Evolutionary conservation across 2,113 vertebrate species (phyloP).

Genomic region (Leptobrachium leishanense): DNA sequence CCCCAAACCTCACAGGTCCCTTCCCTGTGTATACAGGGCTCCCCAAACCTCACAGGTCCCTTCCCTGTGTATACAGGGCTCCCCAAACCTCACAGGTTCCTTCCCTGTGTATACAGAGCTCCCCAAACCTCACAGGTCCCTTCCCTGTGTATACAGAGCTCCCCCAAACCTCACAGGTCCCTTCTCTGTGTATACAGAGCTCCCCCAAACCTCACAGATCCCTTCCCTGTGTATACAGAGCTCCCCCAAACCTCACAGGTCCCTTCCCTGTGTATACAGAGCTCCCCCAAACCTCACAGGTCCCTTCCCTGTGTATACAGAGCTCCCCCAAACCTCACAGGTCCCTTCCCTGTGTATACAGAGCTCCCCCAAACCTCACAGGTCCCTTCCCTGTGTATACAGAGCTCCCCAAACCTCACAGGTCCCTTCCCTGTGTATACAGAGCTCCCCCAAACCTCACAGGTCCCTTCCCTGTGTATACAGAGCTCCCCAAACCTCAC

Average conservation of each 20-base stretch:
- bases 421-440: background rate
- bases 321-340: background rate
- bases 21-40: background rate
- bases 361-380: background rate
- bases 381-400: no score
- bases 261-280: background rate
- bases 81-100: background rate
- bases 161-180: background rate
- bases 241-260: background rate
- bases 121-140: background rate
- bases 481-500: background rate
- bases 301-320: background rate
- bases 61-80: background rate
- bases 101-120: background rate
- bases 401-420: background rate
- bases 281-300: background rate
- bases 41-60: background rate
- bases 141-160: background rate
- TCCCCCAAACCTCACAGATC: background rate
- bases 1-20: background rate
- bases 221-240: background rate
- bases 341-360: background rate
- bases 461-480: background rate
- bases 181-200: background rate
- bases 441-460: background rate